Evolutionary conservation across 1,140 invertebrate genomes (phyloP).

Genomic region (Drosophila lacteicornis): DNA sequence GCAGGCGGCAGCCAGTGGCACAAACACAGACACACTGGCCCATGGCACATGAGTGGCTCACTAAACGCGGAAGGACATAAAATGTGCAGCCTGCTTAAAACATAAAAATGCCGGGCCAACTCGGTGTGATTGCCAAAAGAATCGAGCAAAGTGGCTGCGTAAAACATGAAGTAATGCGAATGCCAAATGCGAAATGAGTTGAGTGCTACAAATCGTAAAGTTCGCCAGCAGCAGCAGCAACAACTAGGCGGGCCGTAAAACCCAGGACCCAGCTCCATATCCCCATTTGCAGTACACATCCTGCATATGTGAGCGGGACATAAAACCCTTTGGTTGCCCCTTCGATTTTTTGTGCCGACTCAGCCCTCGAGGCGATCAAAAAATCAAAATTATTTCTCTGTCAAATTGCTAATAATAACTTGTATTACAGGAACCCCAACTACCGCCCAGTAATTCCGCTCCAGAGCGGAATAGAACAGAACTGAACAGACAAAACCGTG

Average conservation of each 20-base stretch:
- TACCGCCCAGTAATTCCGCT: constrained; percentile 13
- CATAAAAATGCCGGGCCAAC: constrained; percentile 72
- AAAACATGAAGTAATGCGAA: constrained; percentile 80
- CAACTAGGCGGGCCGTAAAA: constrained; percentile 71
- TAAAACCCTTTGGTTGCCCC: constrained; percentile 42
- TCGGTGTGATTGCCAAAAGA: constrained; percentile 56
- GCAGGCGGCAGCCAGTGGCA: constrained; percentile 4
- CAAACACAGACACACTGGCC: constrained; percentile 13
- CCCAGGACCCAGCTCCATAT: constrained; percentile 3
- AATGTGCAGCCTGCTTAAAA: constrained; percentile 82
- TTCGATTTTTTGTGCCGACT: constrained; percentile 13
- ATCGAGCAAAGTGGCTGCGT: constrained; percentile 71
- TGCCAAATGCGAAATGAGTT: constrained; percentile 80
- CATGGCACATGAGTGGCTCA: constrained; percentile 66
- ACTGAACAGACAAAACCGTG: constrained; percentile 60
- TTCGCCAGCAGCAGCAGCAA: constrained; percentile 37
- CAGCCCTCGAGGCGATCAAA: constrained; percentile 57
- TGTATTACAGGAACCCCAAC: constrained; percentile 64
- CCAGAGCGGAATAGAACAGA: constrained; percentile 1
- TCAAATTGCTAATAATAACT: constrained; percentile 83
- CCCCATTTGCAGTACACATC: constrained; percentile 10
- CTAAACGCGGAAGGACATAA: constrained; percentile 71
- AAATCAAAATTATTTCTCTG: constrained; percentile 80
- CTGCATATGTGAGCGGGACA: constrained; percentile 34
- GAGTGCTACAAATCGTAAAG: constrained; percentile 82